Evolutionary conservation across 2,888 invertebrate species (phyloP), one percentile per base, ranked within the genome.

Genomic region (Melipona beecheii): DNA sequence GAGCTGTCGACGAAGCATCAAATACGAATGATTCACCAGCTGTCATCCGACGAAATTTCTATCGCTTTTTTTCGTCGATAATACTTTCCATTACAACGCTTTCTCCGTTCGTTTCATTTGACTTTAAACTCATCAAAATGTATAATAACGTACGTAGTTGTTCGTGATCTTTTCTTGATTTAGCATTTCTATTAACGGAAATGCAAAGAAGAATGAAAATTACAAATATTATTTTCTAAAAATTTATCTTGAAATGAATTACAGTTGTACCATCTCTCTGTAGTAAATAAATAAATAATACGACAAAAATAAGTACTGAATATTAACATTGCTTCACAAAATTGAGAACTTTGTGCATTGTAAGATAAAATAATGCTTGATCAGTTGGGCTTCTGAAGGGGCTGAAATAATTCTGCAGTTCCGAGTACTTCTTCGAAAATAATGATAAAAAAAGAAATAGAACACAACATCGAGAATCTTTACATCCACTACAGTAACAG

Each of bases 11-110:
- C 78, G 75, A 75, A 78, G 60, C 74, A 68, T 82, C 82, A 56
- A 79, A 79, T 19, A 17, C 70, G 24, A 24, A 56, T 82, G 86
- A 86, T 60, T 86, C 86, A 79, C 27, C 43, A 60, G 17, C 43
- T 50, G 72, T 69, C 31, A 17, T 36, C 43, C 19, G 11, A 68
- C 36, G 17, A 24, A 19, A n/a, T 17, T 66, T 70, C 70, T 52
- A 43, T 49, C 21, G 71, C 31, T 69, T 58, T 27, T n/a, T 60
- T 21, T 19, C 19, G 3, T n/a, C 24, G 27, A 66, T 36, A 27
- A 31, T 19, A 11, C 50, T 70, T 24, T 56, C 24, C n/a, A 70
- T 4, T n/a, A 4, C 24, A 43, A 15, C 31, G 27, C 11, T 21
- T 27, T 13, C 27, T 0, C 5, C 21, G 13, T 27, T 31, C 50